Conservation (phyloP, 2,113 vertebrate species). For the Ctenomys sociabilis region DNA sequence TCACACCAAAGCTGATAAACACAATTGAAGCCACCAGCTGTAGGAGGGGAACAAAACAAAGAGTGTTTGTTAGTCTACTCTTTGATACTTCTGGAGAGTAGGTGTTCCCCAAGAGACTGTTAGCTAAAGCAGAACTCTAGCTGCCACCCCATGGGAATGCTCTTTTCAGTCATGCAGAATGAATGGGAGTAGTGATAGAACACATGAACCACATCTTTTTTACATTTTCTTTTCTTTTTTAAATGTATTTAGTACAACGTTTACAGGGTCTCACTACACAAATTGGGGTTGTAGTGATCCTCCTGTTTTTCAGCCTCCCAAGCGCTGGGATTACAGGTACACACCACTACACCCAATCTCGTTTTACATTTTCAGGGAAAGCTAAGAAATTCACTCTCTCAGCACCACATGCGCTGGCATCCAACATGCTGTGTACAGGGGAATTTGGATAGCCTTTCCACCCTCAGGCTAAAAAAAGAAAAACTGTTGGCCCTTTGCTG, state of each 20-base stretch:
- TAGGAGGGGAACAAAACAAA: slow-evolving; percentile 33
- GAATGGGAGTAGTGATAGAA: not conserved
- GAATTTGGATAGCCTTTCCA: not conserved
- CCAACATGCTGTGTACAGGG: not conserved
- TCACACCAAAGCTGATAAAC: slow-evolving; percentile 99
- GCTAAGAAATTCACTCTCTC: slow-evolving; percentile 39
- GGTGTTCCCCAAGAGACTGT: not conserved
- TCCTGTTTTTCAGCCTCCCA: no score
- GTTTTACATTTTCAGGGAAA: slow-evolving; percentile 19
- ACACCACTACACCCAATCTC: no score
- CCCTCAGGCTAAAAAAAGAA: slow-evolving; percentile 26
- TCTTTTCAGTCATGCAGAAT: slow-evolving; percentile 15
- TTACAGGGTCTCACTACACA: no score
- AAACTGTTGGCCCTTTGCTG: slow-evolving; percentile 25
- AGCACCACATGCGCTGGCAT: slow-evolving; percentile 41
- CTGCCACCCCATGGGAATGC: not conserved
- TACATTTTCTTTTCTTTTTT: no score
- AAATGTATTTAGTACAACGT: no score
- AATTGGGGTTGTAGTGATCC: no score
- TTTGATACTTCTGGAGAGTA: not conserved
- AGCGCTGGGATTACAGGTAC: no score
- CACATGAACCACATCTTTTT: not conserved
- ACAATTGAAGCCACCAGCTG: slow-evolving; percentile 99
- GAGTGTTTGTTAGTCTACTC: slow-evolving; percentile 54
- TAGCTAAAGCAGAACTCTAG: slow-evolving; percentile 38